Percentiles rank a stretch among this genome's conserved stretches.
These are phyloP conservation scores for Iphiclides podalirius DNA, from an alignment of 2,888 invertebrate species.

Conservation along the genomic window DNA sequence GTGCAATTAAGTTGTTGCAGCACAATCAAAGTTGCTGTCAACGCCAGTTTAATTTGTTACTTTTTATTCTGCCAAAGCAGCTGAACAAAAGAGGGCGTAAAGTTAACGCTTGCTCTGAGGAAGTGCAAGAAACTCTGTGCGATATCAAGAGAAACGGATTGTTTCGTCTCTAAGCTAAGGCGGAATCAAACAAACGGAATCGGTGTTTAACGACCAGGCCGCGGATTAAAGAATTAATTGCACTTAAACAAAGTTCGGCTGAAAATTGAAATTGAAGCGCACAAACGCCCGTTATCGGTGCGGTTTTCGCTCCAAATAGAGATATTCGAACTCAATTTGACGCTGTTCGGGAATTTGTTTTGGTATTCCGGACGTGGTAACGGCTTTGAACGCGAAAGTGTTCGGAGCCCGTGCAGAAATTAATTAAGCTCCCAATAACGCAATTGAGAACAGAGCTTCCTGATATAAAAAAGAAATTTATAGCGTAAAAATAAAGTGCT, in stretches of 20 bases:
- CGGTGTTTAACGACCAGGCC: conserved; percentile 37
- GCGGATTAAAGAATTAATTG: conserved; percentile 38
- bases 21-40: conserved; percentile 17
- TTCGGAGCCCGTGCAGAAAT: neutral
- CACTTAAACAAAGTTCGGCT: conserved; percentile 29
- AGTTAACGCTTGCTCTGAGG: conserved; percentile 10
- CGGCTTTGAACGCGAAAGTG: neutral
- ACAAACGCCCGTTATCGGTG: conserved; percentile 26
- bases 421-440: neutral
- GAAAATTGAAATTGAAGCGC: conserved; percentile 29
- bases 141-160: conserved; percentile 33
- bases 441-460: too few species aligned
- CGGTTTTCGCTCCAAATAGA: conserved; percentile 26
- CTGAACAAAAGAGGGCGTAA: conserved; percentile 16
- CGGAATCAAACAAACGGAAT: conserved; percentile 25
- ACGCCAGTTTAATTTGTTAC: conserved; percentile 14
- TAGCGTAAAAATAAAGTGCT: too few species aligned
- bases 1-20: conserved; percentile 18
- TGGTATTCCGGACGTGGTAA: conserved; percentile 11
- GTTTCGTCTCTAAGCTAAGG: too few species aligned
- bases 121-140: conserved; percentile 20
- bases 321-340: conserved; percentile 12
- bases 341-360: conserved; percentile 17
- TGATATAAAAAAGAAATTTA: too few species aligned
- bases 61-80: conserved; percentile 17